A percentile compares a stretch with the other conserved stretches of the same genome.
These are phyloP conservation scores for Dasysyrphus albostriatus DNA, from an alignment of 2,888 invertebrate genomes.

Conservation along the genomic window DNA sequence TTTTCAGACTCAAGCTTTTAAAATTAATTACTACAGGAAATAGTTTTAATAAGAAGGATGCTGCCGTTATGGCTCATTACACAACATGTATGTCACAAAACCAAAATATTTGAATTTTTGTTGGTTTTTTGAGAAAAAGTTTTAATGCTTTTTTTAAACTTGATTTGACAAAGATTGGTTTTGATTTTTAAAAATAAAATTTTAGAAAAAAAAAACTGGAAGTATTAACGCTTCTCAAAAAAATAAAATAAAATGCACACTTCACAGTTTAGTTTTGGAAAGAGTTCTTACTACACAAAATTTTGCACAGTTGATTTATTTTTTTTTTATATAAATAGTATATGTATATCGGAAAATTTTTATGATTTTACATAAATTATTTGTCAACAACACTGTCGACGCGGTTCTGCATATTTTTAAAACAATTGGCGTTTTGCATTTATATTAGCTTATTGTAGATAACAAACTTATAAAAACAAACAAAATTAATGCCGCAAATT, in stretches of 20 bases:
- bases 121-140: slow-evolving; percentile 37
- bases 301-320: slow-evolving; percentile 39
- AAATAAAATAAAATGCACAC: slow-evolving; percentile 37
- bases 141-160: slow-evolving; percentile 58
- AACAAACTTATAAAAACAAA: slow-evolving; percentile 43
- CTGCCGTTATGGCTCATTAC: slow-evolving; percentile 73
- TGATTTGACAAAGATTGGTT: slow-evolving; percentile 29
- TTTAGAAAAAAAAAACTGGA: slow-evolving; percentile 28
- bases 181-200: slow-evolving; percentile 13
- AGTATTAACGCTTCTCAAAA: slow-evolving; percentile 57
- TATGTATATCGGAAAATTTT: neutral
- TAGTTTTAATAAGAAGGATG: slow-evolving; percentile 69
- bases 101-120: slow-evolving; percentile 52
- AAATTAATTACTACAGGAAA: slow-evolving; percentile 58
- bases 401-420: slow-evolving; percentile 30
- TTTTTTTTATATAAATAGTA: neutral
- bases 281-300: neutral
- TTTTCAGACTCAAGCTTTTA: slow-evolving; percentile 73
- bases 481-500: slow-evolving; percentile 33
- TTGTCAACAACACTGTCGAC: slow-evolving; percentile 11
- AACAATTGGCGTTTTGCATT: slow-evolving; percentile 44
- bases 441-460: slow-evolving; percentile 57
- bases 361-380: neutral
- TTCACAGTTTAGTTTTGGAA: slow-evolving; percentile 46
- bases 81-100: slow-evolving; percentile 74